A percentile compares a stretch with the other conserved stretches of the same genome.
phyloP scores from a whole-genome alignment of 2,113 vertebrate genomes.

The Megaceryle torquata region DNA sequence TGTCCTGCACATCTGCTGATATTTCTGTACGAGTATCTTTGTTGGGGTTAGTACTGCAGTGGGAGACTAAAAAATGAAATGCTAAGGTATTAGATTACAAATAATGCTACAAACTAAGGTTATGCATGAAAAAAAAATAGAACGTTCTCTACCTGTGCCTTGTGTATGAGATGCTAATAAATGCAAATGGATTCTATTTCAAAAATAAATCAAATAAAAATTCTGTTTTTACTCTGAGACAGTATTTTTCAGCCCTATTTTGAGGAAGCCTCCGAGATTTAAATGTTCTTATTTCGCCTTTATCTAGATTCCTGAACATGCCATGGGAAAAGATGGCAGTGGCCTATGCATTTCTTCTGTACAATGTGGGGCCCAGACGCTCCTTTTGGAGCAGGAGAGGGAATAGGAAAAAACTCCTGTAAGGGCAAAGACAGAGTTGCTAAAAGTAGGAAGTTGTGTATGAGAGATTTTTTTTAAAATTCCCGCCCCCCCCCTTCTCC shows the following conservation, averaged over 20 bases:
- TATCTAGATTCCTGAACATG: neutral
- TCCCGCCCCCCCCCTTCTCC: no score
- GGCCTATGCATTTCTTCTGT: constrained; percentile 26
- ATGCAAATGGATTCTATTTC: neutral
- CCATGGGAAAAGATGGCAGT: constrained; percentile 24
- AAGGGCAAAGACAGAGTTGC: constrained; percentile 8
- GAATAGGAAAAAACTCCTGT: neutral
- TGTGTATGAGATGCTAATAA: neutral
- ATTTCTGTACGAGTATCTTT: neutral
- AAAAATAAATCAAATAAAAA: constrained; percentile 26
- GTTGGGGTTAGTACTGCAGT: neutral
- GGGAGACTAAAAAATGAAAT: neutral
- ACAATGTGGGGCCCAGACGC: neutral
- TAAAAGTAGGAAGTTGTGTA: neutral
- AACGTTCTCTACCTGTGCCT: neutral
- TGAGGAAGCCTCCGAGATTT: neutral
- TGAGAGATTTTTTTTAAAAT: no score
- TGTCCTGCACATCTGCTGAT: neutral
- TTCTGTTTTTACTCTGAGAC: neutral
- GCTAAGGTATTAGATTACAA: neutral
- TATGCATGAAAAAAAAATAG: neutral
- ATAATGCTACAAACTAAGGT: neutral
- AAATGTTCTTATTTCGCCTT: neutral
- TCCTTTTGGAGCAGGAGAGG: neutral
- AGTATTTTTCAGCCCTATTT: neutral